Evolutionary conservation across 2,113 vertebrate genomes (phyloP), one percentile per base, ranked within the genome.

Genomic region (Microcebus tavaratra): DNA sequence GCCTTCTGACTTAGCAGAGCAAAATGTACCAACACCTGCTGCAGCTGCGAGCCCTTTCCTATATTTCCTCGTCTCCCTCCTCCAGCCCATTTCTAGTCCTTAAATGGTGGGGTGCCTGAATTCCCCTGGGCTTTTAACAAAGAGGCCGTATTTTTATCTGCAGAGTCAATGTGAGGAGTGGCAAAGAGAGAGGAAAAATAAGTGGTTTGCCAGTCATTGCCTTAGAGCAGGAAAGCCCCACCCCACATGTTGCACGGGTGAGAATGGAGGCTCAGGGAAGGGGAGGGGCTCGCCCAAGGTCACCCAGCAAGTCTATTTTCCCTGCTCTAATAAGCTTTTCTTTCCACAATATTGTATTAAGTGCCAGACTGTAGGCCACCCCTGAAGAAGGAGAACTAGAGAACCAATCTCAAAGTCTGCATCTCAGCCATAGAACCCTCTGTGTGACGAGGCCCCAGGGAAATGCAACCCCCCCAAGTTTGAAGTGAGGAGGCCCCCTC

Each of bases 391-490:
- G 63, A 96, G 93, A 92, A 96, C 90, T 96, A 97, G 97, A 95
- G 94, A 96, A 95, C 91, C 95, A 94, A 90, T 92, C 97, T 97
- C 96, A 98, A 98, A 98, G 98, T 98, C 98, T 97, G 96, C 67
- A 96, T 98, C 98, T 98, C 97, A 98, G 98, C 93, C 97, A 97
- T 76, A 98, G 98, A 98, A 98, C 98, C 97, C 96, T 98, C 96
- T 98, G 98, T 98, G 98, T 98, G 98, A 98, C 65, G 86, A 98
- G 97, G 98, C 98, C 98, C 98, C 96, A 96, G 76, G 97, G 98
- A 98, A 98, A 98, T 98, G 97, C 98, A 98, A 97, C 97, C 98
- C 98, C 98, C 98, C 98, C 96, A 98, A 98, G 98, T 98, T 98
- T 98, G 98, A 98, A 98, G 98, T 88, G 93, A 98, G 98, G 97